phyloP scores from a whole-genome alignment of 2,888 invertebrate species.

The Eupsilia transversa region DNA sequence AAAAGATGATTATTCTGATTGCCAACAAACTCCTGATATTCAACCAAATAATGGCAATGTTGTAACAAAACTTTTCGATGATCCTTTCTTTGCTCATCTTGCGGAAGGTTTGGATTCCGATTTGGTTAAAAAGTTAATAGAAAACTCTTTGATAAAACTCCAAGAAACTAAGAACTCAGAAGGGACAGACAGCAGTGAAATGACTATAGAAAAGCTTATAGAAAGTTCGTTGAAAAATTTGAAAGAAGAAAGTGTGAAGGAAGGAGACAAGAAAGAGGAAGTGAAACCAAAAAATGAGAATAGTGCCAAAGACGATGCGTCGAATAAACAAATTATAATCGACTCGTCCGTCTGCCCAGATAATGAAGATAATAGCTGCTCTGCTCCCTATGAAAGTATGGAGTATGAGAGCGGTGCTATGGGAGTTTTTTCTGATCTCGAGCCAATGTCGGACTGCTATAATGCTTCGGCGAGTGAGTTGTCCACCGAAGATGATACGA shows the following conservation, averaged over 20 bases:
- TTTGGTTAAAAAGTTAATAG: conserved; percentile 92
- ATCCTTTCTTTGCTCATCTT: conserved; percentile 92
- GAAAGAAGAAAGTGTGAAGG: conserved; percentile 80
- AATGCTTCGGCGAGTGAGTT: conserved; percentile 93
- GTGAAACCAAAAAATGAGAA: conserved; percentile 74
- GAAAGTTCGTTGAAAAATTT: conserved; percentile 86
- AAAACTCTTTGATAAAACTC: conserved; percentile 92
- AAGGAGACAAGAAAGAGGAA: conserved; percentile 65
- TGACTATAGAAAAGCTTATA: conserved; percentile 89
- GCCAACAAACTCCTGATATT: conserved; percentile 58
- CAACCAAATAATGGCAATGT: conserved; percentile 84
- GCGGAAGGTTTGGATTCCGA: conserved; percentile 91
- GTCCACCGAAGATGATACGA: conserved; percentile 92
- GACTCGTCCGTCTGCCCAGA: conserved; percentile 77
- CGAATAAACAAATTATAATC: conserved; percentile 71
- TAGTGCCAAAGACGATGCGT: conserved; percentile 71
- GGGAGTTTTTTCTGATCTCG: conserved; percentile 89
- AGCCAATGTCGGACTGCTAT: conserved; percentile 93
- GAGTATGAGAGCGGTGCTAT: conserved; percentile 92
- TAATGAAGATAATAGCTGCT: conserved; percentile 91
- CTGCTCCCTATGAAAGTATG: conserved; percentile 94
- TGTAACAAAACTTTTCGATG: conserved; percentile 91
- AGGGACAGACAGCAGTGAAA: conserved; percentile 85
- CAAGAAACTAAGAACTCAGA: conserved; percentile 87
- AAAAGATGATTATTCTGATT: conserved; percentile 76